Base-by-base conservation (phyloP, 2,888 invertebrate genomes). In the Phaedon cochleariae region DNA sequence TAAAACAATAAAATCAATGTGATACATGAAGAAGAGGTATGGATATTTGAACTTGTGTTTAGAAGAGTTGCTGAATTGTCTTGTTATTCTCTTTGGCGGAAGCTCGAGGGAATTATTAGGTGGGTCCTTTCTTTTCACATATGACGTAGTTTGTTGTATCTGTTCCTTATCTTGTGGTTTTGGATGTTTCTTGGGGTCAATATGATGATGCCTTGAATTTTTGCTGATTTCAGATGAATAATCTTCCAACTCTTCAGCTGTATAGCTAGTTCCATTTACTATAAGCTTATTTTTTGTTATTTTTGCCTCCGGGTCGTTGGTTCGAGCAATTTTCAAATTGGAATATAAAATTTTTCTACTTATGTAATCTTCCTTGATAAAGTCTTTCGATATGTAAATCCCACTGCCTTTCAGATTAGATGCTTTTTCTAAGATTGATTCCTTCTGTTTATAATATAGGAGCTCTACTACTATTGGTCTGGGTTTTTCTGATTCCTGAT, bases 391-490 rank as follows among this genome's bases (percentile, higher is more conserved):
- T 20, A 20, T 20, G 20, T 18, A 15, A 15, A n/a, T 15, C 12
- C 34, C 34, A 10, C 48, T 48, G 26, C 49, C 49, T 20, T 7
- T 49, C 29, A 53, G 29, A 1, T 53, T 29, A 22, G 53, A n/a
- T 21, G 48, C 48, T 4, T 48, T 48, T 48, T 48, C 48, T 48
- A 48, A 48, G 48, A 48, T 46, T 10, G 53, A 26, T 17, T 29
- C 26, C 26, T 29, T 53, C n/a, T 31, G 53, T 53, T 53, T 53
- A 29, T 29, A 53, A 31, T 26, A 53, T n/a, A 53, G 26, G 29
- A 53, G 53, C 15, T 53, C 29, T n/a, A 53, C 29, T 29, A 29
- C 53, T 53, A 53, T 53, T 9, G 53, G 53, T 53, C 53, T 53
- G 1, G 53, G 53, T 26, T 29, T 53, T 12, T 7, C 20, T 53